These are phyloP conservation scores for Grapholita molesta DNA, from an alignment of 1,140 invertebrate species.

Conservation along the genomic window DNA sequence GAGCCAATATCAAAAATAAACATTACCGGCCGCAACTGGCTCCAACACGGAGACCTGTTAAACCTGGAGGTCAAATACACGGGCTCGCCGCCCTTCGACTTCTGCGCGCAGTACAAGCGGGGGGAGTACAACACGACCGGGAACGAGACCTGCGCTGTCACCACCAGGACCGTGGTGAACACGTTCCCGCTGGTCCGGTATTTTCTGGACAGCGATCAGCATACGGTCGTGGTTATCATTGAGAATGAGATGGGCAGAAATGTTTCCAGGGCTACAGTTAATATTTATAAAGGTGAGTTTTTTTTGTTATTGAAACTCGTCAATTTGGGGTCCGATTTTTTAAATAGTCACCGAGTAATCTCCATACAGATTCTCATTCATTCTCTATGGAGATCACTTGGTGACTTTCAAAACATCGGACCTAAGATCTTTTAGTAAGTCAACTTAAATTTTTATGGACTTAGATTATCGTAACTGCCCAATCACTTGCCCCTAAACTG, in stretches of 20 bases:
- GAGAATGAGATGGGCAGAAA: conserved; percentile 85
- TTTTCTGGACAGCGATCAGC: conserved; percentile 81
- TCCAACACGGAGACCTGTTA: conserved; percentile 88
- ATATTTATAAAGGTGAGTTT: conserved; percentile 87
- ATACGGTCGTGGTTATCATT: conserved; percentile 87
- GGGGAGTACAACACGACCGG: conserved; percentile 88
- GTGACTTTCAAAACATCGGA: no score
- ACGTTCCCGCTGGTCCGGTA: conserved; percentile 83
- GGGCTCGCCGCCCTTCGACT: conserved; percentile 84
- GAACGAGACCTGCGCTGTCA: conserved; percentile 83
- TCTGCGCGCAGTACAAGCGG: conserved; percentile 80
- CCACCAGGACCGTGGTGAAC: conserved; percentile 71
- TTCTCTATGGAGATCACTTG: no score
- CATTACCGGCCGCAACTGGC: conserved; percentile 86
- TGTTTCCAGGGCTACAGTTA: conserved; percentile 84
- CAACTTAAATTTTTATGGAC: no score
- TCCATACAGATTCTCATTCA: no score
- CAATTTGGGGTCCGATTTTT: no score
- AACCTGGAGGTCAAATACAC: conserved; percentile 84
- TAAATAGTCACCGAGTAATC: no score
- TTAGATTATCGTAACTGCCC: no score
- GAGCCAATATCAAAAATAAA: conserved; percentile 83
- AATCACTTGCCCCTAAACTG: no score
- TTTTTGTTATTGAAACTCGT: no score
- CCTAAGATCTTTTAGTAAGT: no score